phyloP scores from a whole-genome alignment of 1,140 invertebrate genomes.

The Drosophila insularis region DNA sequence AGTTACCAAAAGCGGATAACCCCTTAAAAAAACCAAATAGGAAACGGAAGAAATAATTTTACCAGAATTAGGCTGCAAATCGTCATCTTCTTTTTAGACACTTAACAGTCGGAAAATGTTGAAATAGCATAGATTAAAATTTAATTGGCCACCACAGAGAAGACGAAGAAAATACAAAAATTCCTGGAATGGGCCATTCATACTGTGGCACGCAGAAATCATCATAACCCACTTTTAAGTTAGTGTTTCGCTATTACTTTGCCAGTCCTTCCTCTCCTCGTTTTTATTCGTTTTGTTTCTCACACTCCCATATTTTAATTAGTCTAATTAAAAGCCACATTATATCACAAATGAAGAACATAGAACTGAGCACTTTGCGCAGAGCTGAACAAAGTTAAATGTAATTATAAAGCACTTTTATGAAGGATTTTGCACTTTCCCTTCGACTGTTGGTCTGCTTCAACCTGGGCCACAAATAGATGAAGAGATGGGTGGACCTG shows the following conservation, averaged over 20 bases:
- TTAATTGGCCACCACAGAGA: conserved; percentile 43
- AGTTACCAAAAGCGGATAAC: conserved; percentile 26
- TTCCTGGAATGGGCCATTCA: neutral
- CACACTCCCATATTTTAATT: conserved; percentile 55
- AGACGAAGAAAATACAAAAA: neutral
- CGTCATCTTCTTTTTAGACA: conserved; percentile 11
- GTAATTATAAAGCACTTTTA: conserved; percentile 48
- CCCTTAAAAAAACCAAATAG: neutral
- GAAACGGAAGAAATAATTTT: conserved; percentile 5
- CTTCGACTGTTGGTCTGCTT: neutral
- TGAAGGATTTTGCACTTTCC: conserved; percentile 6
- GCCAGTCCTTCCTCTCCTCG: neutral
- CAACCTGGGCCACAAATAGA: conserved; percentile 6
- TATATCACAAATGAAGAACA: conserved; percentile 41
- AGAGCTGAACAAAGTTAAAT: conserved; percentile 37
- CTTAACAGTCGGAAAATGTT: conserved; percentile 43
- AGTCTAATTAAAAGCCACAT: conserved; percentile 56
- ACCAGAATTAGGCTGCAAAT: conserved; percentile 18
- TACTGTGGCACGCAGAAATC: conserved; percentile 7
- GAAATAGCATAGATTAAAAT: conserved; percentile 56
- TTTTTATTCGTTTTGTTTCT: conserved; percentile 1
- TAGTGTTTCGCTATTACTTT: neutral
- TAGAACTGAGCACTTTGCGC: conserved; percentile 21
- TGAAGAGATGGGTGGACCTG: neutral
- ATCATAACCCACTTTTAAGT: conserved; percentile 17